Evolutionary conservation across 1,140 invertebrate species (phyloP), one percentile per base, ranked within the genome.

Genomic region (Stenopsyche tienmushanensis): DNA sequence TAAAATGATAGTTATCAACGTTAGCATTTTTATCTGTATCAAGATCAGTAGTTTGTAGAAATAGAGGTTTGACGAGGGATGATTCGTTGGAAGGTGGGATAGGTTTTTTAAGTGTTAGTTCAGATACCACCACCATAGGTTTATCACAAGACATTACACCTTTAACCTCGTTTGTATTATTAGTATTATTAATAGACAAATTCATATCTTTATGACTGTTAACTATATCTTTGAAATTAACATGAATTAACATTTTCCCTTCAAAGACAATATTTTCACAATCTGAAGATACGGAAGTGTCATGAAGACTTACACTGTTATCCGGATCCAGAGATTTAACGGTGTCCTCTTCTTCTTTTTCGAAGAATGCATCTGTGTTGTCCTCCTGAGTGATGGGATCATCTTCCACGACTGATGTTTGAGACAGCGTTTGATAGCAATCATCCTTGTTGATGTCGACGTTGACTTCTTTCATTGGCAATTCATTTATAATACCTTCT

Each of bases 51-150:
- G 42, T 47, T 15, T 3, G 10, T n/a, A 60, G 17, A 21, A 26
- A n/a, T 47, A 41, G 10, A 47, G 68, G 45, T 60, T 70, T 69
- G 47, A 45, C 45, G 54, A 50, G 45, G 21, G 49, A 21, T 64
- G 78, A 81, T 75, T 78, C 77, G 71, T 80, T 81, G 71, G 75
- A 75, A 72, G 80, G 79, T 68, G 79, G 47, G n/a, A 57, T 45
- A 67, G 69, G 52, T 57, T 64, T 64, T 54, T 65, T 71, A 68
- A 65, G 67, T 39, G 62, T 78, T 71, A 82, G 80, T 76, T 82
- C 79, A 78, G 80, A 82, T 70, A 82, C 80, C 77, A 76, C 80
- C 80, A 82, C 79, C 79, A 78, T 77, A 71, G 80, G 76, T 78
- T 78, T 80, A 65, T 67, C 54, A 60, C 64, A 70, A 60, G 65